Conservation (phyloP, 2,113 vertebrate genomes). For the Sapayoa aenigma region DNA sequence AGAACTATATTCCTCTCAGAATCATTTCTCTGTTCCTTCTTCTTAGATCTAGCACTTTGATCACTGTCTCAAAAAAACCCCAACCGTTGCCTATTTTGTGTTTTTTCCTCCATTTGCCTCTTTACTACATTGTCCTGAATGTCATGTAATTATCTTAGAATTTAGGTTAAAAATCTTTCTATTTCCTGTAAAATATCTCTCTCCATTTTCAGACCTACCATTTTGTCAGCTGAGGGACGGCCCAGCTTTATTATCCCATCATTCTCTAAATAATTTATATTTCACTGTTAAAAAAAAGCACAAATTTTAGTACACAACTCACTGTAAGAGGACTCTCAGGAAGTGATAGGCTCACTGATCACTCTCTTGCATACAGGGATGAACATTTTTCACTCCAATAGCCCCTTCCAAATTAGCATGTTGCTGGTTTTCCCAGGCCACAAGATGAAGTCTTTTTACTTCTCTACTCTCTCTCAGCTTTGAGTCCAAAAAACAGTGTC, state of each 20-base stretch:
- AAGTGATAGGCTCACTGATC: fast-evolving
- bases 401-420: background rate
- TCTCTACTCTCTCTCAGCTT: background rate
- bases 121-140: background rate
- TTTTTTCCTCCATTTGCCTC: background rate
- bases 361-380: background rate
- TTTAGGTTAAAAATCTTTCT: background rate
- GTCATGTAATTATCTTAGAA: background rate
- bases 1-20: background rate
- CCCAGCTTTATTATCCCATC: background rate
- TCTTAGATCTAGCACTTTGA: background rate
- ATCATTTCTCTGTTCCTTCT: background rate
- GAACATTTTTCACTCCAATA: background rate
- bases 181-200: background rate
- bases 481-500: background rate
- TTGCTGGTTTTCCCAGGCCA: background rate
- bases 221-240: background rate
- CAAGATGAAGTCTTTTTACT: background rate
- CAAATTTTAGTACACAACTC: background rate
- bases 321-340: background rate
- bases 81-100: background rate
- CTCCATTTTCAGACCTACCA: background rate
- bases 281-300: background rate
- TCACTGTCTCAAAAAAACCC: background rate
- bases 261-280: background rate